Evolutionary conservation across 2,113 vertebrate genomes (phyloP).

Genomic region (Casuarius casuarius): DNA sequence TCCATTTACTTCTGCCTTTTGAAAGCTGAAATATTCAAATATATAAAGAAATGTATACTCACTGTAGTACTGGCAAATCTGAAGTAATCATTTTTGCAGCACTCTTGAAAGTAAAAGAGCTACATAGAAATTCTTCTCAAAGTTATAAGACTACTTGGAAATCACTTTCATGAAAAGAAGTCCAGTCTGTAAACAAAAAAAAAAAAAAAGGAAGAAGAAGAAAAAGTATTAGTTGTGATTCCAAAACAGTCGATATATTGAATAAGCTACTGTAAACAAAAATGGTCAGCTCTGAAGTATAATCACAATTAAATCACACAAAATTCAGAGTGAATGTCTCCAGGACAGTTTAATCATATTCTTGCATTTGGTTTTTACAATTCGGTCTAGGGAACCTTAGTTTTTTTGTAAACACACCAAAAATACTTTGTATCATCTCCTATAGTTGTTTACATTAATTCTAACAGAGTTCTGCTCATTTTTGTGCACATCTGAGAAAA

Average conservation of each 20-base stretch:
- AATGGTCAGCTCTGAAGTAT: not conserved
- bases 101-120: conserved; percentile 62
- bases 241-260: not conserved
- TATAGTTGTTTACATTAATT: not conserved
- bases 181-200: conserved; percentile 49
- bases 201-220: conserved; percentile 17
- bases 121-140: conserved; percentile 70
- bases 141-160: conserved; percentile 45
- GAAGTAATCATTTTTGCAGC: conserved; percentile 93
- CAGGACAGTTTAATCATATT: not conserved
- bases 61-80: conserved; percentile 95
- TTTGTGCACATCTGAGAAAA: not conserved
- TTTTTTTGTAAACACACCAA: not conserved
- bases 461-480: not conserved
- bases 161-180: conserved; percentile 59
- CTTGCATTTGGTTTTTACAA: not conserved
- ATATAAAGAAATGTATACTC: conserved; percentile 70
- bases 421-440: not conserved
- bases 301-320: not conserved
- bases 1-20: not conserved
- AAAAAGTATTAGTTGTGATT: not conserved
- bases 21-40: not conserved
- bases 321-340: not conserved
- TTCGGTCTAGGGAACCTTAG: not conserved
- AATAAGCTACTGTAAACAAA: not conserved